Evolutionary conservation across 2,888 invertebrate species (phyloP).

Genomic region (Drosophila parthenogenetica): DNA sequence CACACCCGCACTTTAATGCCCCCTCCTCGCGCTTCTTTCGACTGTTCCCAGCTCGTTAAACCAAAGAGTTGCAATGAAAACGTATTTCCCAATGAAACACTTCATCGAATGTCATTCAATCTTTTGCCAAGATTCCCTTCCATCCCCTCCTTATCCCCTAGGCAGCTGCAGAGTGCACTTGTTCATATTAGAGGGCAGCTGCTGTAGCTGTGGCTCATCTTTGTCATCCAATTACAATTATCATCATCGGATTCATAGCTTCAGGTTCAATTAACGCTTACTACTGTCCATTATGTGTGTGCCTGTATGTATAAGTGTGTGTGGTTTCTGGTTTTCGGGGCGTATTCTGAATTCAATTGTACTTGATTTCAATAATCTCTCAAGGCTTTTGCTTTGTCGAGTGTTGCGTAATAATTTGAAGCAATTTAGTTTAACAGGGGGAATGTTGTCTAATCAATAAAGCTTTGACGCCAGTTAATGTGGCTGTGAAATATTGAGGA

Average conservation of each 20-base stretch:
- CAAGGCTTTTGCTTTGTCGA: conserved; percentile 51
- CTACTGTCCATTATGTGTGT: conserved; percentile 72
- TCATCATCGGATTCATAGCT: conserved; percentile 63
- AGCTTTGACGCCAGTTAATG: conserved; percentile 1
- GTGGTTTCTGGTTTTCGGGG: conserved; percentile 63
- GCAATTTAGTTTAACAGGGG: conserved; percentile 7
- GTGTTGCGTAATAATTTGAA: conserved; percentile 18
- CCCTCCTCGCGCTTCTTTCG: neutral
- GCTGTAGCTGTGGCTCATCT: conserved; percentile 44
- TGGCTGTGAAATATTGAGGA: neutral
- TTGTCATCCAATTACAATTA: conserved; percentile 70
- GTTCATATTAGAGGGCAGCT: conserved; percentile 45
- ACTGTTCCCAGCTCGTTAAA: neutral
- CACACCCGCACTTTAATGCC: conserved; percentile 2
- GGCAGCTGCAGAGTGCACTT: conserved; percentile 52
- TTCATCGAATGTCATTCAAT: conserved; percentile 8
- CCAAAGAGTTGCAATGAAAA: conserved; percentile 32
- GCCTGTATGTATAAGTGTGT: conserved; percentile 20
- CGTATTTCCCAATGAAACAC: conserved; percentile 23
- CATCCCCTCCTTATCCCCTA: neutral
- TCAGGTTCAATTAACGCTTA: conserved; percentile 80
- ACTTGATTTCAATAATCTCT: conserved; percentile 57
- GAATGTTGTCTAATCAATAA: neutral
- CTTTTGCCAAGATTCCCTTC: conserved; percentile 11
- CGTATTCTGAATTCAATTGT: conserved; percentile 66